Conservation (phyloP, 2,888 invertebrate genomes). For the Aproaerema taeniolella region DNA sequence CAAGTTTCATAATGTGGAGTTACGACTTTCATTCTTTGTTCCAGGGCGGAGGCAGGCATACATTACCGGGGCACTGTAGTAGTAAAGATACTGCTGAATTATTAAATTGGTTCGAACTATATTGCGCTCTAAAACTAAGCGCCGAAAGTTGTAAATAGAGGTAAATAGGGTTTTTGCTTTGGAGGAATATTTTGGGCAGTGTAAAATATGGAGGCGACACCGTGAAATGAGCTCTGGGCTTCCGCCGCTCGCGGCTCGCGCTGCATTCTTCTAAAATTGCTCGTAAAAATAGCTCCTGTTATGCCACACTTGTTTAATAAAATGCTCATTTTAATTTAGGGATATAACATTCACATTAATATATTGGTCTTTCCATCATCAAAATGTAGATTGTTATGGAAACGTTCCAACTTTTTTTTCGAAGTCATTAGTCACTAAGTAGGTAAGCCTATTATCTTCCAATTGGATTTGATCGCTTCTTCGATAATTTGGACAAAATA, state of each 20-base stretch:
- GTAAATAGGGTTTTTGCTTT: slow-evolving; percentile 22
- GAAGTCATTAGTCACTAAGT: too few relatives aligned
- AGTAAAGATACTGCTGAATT: slow-evolving; percentile 33
- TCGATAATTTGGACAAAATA: too few relatives aligned
- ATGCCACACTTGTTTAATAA: neutral
- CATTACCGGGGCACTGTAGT: slow-evolving; percentile 37
- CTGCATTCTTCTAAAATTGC: slow-evolving; percentile 29
- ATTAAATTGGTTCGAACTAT: slow-evolving; percentile 27
- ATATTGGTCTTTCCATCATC: too few relatives aligned
- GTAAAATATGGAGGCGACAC: slow-evolving; percentile 62
- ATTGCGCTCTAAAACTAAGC: slow-evolving; percentile 33
- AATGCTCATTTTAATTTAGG: neutral
- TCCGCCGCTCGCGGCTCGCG: slow-evolving; percentile 38
- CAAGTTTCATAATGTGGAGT: slow-evolving; percentile 26
- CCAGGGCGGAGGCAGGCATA: slow-evolving; percentile 33
- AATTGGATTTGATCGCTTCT: too few relatives aligned
- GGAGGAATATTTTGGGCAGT: slow-evolving; percentile 53
- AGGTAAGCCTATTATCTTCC: too few relatives aligned
- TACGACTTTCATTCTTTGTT: slow-evolving; percentile 37
- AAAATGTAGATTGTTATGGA: too few relatives aligned
- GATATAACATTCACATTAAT: too few relatives aligned
- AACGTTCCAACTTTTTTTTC: too few relatives aligned
- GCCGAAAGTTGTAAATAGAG: slow-evolving; percentile 35
- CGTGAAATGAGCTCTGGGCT: slow-evolving; percentile 64
- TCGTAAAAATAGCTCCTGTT: slow-evolving; percentile 2